These are phyloP conservation scores for Daubentonia madagascariensis DNA, from an alignment of 2,113 vertebrate genomes.

Conservation along the genomic window DNA sequence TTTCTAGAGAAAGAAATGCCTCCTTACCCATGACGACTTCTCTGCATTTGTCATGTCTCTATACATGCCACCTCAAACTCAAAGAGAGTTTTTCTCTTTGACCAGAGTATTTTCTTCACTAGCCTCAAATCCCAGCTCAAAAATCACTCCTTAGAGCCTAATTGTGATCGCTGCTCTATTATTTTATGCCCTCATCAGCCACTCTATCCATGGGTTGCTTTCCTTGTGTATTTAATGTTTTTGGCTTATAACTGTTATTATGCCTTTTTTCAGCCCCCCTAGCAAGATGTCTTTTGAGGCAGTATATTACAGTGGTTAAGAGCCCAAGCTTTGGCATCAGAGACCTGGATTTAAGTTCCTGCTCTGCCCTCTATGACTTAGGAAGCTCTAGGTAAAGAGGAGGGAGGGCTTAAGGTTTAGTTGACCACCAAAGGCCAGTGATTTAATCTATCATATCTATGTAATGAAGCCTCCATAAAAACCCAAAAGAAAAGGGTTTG, in stretches of 20 bases:
- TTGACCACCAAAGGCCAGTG: not conserved
- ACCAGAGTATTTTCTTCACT: not conserved
- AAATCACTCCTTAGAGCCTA: not conserved
- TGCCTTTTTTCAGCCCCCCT: not conserved
- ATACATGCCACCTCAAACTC: not conserved
- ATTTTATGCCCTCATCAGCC: not conserved
- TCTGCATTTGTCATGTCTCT: not conserved
- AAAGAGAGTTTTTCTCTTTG: not conserved
- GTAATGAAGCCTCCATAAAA: not conserved
- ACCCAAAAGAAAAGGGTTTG: not conserved
- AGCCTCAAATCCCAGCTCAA: not conserved
- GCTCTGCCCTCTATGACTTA: not conserved
- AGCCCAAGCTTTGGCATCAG: not conserved
- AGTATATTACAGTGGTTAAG: not conserved
- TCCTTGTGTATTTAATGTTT: not conserved
- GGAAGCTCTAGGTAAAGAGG: not conserved
- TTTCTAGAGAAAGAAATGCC: not conserved
- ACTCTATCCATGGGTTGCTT: not conserved
- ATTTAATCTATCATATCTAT: not conserved
- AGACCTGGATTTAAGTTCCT: not conserved
- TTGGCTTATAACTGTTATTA: not conserved
- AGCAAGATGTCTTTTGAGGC: not conserved
- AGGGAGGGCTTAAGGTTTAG: not conserved
- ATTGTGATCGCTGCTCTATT: not conserved
- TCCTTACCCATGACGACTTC: not conserved